Conservation (phyloP, 1,140 invertebrate genomes). For the Magallana ariakensis region DNA sequence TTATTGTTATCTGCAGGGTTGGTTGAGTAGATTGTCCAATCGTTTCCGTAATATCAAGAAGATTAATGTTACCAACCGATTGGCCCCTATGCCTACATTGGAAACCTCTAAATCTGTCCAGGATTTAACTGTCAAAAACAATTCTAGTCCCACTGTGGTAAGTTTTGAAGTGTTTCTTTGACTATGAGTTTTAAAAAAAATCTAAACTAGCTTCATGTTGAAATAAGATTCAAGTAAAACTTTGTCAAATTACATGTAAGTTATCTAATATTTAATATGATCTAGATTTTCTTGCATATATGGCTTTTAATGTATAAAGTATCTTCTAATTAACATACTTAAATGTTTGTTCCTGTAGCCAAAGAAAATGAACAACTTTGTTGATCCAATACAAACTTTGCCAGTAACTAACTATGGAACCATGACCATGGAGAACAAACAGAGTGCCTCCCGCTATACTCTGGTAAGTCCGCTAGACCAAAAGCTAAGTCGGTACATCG, state of each 20-base stretch:
- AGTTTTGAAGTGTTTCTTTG: background rate
- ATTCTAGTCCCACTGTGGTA: constrained; percentile 66
- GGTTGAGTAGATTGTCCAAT: constrained; percentile 78
- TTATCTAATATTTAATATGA: background rate
- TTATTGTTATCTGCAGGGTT: constrained; percentile 65
- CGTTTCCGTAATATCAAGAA: constrained; percentile 77
- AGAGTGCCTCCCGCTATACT: constrained; percentile 76
- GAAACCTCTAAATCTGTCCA: constrained; percentile 68
- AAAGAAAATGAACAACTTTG: constrained; percentile 67
- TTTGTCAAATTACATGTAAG: no score
- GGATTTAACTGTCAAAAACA: constrained; percentile 64
- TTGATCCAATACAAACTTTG: constrained; percentile 60
- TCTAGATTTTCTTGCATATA: background rate
- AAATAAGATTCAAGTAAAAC: background rate
- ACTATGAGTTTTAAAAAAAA: background rate
- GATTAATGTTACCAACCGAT: constrained; percentile 70
- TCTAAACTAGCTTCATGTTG: background rate
- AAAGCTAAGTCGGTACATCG: no score
- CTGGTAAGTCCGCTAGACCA: constrained; percentile 62
- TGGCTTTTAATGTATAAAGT: background rate
- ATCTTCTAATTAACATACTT: background rate
- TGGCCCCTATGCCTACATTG: constrained; percentile 65
- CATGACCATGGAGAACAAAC: constrained; percentile 74
- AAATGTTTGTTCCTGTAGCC: constrained; percentile 53
- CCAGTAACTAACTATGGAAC: constrained; percentile 75